Evolutionary conservation across 2,113 vertebrate genomes (phyloP), one percentile per base, ranked within the genome.

Genomic region (Xenopus laevis): DNA sequence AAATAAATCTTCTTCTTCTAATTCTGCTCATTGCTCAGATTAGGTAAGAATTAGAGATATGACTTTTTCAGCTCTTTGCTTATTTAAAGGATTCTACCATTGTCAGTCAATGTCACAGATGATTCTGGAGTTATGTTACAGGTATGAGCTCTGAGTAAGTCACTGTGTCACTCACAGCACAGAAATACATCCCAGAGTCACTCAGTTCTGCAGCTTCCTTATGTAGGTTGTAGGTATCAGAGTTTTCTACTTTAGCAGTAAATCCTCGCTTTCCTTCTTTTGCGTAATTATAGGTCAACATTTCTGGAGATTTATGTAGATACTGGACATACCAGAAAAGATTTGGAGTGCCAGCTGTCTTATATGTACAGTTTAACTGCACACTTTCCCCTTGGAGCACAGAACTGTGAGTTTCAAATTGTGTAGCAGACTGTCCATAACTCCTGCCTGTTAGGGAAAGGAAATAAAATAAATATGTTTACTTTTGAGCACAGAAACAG

Each of bases 161-260:
- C 52, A 73, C 62, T 74, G 78, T 79, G 78, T 40, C 63, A 3
- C 61, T 66, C 66, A 62, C 55, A 20, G 77, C 65, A 68, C 77
- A 78, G 50, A 46, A 73, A 44, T 72, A 65, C n/a, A 55, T 12
- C 10, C 47, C 61, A 45, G 46, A 16, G 61, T 72, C 61, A 21
- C 46, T 44, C 3, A 72, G 13, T 44, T 65, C 61, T 13, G 52
- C 30, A 11, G 53, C 10, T 10, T 44, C 30, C 6, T 72, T 72
- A 13, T 20, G 33, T 47, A 72, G 17, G n/a, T 72, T 27, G 47
- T 44, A 72, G 52, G 61, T 18, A 23, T 65, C 64, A 30, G 1
- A 17, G 30, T 72, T 72, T 17, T 72, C 30, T 13, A 21, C 11
- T 20, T 21, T 15, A 11, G 62, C 61, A 45, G 61, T 65, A 65